phyloP scores from a whole-genome alignment of 2,888 invertebrate species.

The Scelioninae gen. 1 region DNA sequence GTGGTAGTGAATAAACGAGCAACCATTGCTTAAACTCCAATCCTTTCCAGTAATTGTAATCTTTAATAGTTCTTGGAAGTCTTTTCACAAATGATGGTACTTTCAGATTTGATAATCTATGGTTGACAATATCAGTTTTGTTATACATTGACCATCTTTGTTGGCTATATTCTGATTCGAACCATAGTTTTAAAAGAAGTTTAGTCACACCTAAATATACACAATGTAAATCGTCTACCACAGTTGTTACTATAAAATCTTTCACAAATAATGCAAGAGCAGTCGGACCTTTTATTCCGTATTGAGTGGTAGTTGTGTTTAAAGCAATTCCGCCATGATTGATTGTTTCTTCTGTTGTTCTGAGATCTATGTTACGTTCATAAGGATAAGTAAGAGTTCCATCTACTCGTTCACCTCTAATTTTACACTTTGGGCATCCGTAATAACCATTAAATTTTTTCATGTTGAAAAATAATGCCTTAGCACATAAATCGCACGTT shows the following conservation, averaged over 20 bases:
- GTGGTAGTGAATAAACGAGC: conserved; percentile 3
- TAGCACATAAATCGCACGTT: conserved; percentile 57
- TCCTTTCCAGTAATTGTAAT: conserved; percentile 14
- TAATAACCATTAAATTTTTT: conserved; percentile 20
- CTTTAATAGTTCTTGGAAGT: background rate
- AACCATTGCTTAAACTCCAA: conserved; percentile 14
- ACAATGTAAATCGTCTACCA: conserved; percentile 23
- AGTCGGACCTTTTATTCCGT: conserved; percentile 27
- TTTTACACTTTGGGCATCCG: conserved; percentile 42
- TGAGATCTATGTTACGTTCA: conserved; percentile 7
- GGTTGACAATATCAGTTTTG: background rate
- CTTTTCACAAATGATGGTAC: conserved; percentile 26
- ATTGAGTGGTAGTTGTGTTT: background rate
- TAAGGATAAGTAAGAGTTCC: conserved; percentile 20
- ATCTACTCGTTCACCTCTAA: background rate
- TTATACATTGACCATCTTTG: background rate
- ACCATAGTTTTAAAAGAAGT: conserved; percentile 8
- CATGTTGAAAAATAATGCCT: conserved; percentile 32
- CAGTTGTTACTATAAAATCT: conserved; percentile 15
- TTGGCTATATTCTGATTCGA: conserved; percentile 25
- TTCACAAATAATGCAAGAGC: background rate
- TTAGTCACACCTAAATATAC: conserved; percentile 27
- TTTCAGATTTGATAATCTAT: background rate
- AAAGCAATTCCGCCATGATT: background rate
- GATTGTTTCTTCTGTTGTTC: conserved; percentile 33